Evolutionary conservation across 2,888 invertebrate genomes (phyloP), one percentile per base, ranked within the genome.

Genomic region (Podotricha telesiphe): DNA sequence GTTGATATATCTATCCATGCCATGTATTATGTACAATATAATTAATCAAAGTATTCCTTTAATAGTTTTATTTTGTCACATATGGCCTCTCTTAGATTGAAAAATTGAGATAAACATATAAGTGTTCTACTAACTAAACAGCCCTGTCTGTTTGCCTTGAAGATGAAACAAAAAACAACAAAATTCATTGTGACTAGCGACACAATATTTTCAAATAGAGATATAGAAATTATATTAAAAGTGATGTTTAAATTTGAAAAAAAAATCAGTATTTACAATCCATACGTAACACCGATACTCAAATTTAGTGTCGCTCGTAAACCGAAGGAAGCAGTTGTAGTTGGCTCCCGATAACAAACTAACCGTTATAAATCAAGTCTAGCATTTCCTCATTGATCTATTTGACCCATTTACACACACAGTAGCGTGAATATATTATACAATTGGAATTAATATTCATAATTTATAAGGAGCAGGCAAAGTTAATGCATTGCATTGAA

Each of bases 341-440:
- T 73, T 74, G 80, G 77, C 77, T 76, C 78, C 77, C 73, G 81
- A 82, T 84, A 81, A 80, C 83, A 79, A 81, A 80, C 82, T 79
- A 79, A 77, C 76, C 67, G 73, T 74, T 71, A 75, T 86, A 85
- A 86, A 87, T 86, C 85, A 85, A 80, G 74, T 80, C 80, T 80
- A 80, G 73, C 73, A 77, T 79, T 86, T 87, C 87, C 86, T 83
- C 78, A 82, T 85, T 82, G 86, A 85, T 85, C 83, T 77, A 76
- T 77, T 77, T 82, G 82, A 80, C 83, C 83, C 73, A 74, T 76
- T 80, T 79, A 67, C 62, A 65, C 58, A 67, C 62, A 65, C 58
- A 58, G 66, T 58, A 64, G 62, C 58, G 50, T 22, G 50, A 69
- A 71, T 63, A 51, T 48, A 63, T 59, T n/a, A 66, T 53, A 58